Evolutionary conservation across 2,888 invertebrate genomes (phyloP), one percentile per base, ranked within the genome.

Genomic region (Melolontha melolontha): DNA sequence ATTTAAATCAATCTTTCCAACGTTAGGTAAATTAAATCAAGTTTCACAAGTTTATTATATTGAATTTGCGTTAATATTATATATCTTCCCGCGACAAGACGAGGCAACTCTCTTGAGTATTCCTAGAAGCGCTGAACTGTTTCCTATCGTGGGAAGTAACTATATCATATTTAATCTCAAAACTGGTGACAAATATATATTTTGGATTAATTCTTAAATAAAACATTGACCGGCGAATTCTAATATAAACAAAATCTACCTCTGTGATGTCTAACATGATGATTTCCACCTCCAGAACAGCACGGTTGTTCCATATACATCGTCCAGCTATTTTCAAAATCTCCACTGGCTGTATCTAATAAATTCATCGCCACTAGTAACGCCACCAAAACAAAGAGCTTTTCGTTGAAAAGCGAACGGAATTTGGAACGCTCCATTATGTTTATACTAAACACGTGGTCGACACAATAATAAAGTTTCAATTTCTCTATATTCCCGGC

Each of bases 231-330:
- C 51, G n/a, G 29, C 14, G 12, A 27, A 64, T 47, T 42, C 22
- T 68, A 54, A 17, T 10, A 34, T 34, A 34, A 34, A 10, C 8
- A 34, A 34, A 63, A 74, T 73, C 66, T 55, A 84, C 89, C 89
- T 88, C 89, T 85, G 74, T 89, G 89, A 80, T 89, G 89, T 71
- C 89, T 81, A 71, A 89, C 86, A 68, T 88, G 87, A 78, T 89
- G 88, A 68, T 86, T 83, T 66, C 79, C 80, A 59, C 84, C 85
- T 47, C 87, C 86, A 66, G 87, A 84, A 81, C 89, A 89, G 80
- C 89, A 89, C 50, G 89, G 89, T 80, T 88, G 87, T 83, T 89
- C 89, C 84, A 87, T 87, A 80, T 86, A 89, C 76, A 88, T 86
- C 50, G 87, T 88, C 89, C 89, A 89, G 76, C 87, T 89, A 83